Evolutionary conservation across 2,113 vertebrate species (phyloP).

Genomic region (Plestiodon gilberti): DNA sequence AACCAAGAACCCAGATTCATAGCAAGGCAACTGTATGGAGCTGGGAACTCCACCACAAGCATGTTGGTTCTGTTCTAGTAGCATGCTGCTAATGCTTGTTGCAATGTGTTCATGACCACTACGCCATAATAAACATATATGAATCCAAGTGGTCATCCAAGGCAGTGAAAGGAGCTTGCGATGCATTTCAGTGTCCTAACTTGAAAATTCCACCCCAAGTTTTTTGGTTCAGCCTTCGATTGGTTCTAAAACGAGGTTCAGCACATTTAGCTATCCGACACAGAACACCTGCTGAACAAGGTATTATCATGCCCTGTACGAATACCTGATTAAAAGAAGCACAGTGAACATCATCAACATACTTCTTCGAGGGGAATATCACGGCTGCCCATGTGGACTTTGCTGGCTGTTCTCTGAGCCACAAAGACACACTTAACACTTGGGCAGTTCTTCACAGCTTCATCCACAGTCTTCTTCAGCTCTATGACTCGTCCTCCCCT

Average conservation of each 20-base stretch:
- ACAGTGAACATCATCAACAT: conserved; percentile 43
- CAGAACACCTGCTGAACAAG: not conserved
- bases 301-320: not conserved
- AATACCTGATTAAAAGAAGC: conserved; percentile 7
- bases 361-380: conserved; percentile 89
- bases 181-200: not conserved
- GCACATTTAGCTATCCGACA: not conserved
- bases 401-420: conserved; percentile 83
- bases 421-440: conserved; percentile 84
- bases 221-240: not conserved
- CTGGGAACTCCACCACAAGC: not conserved
- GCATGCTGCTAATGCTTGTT: not conserved
- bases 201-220: not conserved
- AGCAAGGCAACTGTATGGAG: not conserved
- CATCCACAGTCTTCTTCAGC: conserved; percentile 86
- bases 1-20: not conserved
- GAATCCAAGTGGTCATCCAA: not conserved
- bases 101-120: not conserved
- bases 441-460: conserved; percentile 85
- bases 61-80: not conserved
- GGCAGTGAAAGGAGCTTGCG: not conserved
- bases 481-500: conserved; percentile 82
- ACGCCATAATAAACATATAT: not conserved
- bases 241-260: not conserved
- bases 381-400: conserved; percentile 76